Evolutionary conservation across 1,140 invertebrate genomes (phyloP).

Genomic region (Globodera rostochiensis): DNA sequence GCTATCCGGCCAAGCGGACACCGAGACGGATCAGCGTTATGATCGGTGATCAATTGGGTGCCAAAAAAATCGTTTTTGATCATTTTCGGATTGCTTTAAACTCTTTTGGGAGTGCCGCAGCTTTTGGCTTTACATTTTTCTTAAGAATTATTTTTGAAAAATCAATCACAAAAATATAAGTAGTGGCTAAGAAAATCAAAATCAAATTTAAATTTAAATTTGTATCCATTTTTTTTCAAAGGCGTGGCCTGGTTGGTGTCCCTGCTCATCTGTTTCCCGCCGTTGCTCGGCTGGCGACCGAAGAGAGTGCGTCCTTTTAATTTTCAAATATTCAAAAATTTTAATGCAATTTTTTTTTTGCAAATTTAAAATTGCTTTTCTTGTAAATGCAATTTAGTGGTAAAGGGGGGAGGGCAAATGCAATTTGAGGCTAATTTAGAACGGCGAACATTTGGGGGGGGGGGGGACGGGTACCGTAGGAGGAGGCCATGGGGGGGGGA

Average conservation of each 20-base stretch:
- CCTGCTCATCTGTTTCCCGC: constrained; percentile 90
- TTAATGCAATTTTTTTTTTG: background rate
- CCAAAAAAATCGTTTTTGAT: no score
- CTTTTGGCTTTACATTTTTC: no score
- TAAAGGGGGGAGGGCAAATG: no score
- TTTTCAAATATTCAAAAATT: background rate
- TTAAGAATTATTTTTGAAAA: no score
- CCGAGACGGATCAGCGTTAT: constrained; percentile 70
- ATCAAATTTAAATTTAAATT: constrained; percentile 66
- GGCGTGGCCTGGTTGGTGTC: constrained; percentile 86
- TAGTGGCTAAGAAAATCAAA: constrained; percentile 1
- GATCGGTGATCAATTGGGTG: constrained; percentile 66
- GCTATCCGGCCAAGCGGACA: constrained; percentile 72
- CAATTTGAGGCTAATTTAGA: background rate
- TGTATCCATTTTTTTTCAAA: constrained; percentile 68
- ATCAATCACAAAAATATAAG: no score
- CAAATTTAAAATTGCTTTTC: background rate
- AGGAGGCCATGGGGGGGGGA: no score
- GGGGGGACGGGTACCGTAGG: no score
- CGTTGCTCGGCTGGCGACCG: constrained; percentile 84
- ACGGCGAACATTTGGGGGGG: no score
- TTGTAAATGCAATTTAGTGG: background rate
- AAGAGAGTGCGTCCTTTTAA: constrained; percentile 14
- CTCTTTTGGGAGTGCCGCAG: no score
- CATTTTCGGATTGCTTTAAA: no score